Evolutionary conservation across 2,797 vertebrate species (phyloP), one percentile per base, ranked within the genome.

Genomic region (Sciurus vulgaris): DNA sequence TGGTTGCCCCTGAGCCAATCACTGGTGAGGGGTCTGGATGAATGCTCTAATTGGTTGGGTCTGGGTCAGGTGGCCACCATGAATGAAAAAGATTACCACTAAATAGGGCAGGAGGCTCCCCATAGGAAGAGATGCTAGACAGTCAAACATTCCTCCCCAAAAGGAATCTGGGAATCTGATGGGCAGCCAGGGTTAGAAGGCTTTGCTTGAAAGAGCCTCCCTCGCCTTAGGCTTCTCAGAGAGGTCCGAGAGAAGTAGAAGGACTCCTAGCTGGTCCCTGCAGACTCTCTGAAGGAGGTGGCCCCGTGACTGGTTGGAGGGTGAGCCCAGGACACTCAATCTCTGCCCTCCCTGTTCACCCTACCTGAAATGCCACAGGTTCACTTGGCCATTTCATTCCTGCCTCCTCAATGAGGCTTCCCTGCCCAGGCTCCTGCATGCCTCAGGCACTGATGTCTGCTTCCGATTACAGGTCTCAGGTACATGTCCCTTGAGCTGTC

Each of bases 81-180:
- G 77, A 92, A 84, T n/a, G 86, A 93, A 51, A 35, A 91, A 86
- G 65, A 47, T 83, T 47, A 33, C 15, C 63, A 38, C 56, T 38
- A 22, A 47, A 28, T 82, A 30, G 70, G 33, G 12, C 18, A 70
- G 30, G 30, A 82, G 67, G 4, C 2, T 78, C 65, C 41, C 65
- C 49, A 49, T 4, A 81, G 59, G 18, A 81, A 88, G 30, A 91
- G 70, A 6, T 77, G 14, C 51, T 65, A 20, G 17, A 13, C n/a
- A 89, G 78, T 61, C 63, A 83, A 85, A 38, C 18, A n/a, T 89
- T 81, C 26, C 14, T 91, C 77, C 77, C n/a, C 24, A 54, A 41
- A 69, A 65, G 26, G 17, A 22, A 14, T 72, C 41, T 14, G 18
- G 35, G 81, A 89, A 54, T 69, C 17, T 76, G 78, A 35, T 14